Conservation (phyloP, 2,113 vertebrate species). For the Engystomops pustulosus region DNA sequence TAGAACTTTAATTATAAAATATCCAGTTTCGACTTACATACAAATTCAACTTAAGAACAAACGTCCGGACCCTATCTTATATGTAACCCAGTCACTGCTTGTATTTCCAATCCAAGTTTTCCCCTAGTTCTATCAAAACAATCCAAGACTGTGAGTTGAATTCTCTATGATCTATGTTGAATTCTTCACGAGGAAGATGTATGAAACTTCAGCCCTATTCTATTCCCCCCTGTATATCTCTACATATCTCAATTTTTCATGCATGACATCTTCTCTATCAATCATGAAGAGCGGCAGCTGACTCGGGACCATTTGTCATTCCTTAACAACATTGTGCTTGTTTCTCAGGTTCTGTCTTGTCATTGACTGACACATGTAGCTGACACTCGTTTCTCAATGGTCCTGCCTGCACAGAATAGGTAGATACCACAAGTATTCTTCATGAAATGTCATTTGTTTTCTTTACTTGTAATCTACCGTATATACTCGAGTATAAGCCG, state of each 20-base stretch:
- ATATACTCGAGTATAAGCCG: no score
- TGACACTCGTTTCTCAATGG: slow-evolving; percentile 12
- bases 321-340: slow-evolving; percentile 9
- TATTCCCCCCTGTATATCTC: slow-evolving; percentile 3
- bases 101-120: no score
- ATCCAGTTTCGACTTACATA: no score
- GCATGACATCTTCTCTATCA: slow-evolving; percentile 13
- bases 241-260: slow-evolving; percentile 19
- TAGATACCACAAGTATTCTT: neutral
- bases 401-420: neutral
- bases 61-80: no score
- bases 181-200: slow-evolving; percentile 25
- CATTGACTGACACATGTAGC: slow-evolving; percentile 20
- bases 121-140: neutral
- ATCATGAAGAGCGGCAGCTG: slow-evolving; percentile 2
- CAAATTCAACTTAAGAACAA: no score
- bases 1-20: no score
- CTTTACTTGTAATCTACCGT: no score
- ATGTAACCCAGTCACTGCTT: no score
- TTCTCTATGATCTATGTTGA: neutral
- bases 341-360: neutral
- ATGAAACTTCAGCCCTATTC: slow-evolving; percentile 2
- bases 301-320: slow-evolving; percentile 31
- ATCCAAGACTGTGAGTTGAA: neutral
- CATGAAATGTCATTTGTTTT: neutral